phyloP scores from a whole-genome alignment of 2,113 vertebrate genomes.

The Nesogale talazaci region DNA sequence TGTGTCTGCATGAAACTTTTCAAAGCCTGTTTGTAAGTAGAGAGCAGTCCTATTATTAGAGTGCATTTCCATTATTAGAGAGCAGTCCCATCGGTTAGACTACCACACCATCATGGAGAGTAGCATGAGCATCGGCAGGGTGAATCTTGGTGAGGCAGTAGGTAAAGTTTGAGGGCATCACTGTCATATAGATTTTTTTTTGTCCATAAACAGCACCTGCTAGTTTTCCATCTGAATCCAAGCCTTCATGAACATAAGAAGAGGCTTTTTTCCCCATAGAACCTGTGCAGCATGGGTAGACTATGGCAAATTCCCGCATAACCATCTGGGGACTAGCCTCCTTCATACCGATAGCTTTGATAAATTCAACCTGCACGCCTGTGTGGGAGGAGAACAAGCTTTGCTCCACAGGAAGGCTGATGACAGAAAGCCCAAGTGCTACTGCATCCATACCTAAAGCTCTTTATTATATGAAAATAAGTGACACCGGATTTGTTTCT shows the following conservation, averaged over 20 bases:
- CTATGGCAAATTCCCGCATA: slow-evolving; percentile 99
- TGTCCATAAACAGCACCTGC: slow-evolving; percentile 96
- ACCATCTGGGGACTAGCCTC: slow-evolving; percentile 99
- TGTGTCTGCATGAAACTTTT: slow-evolving; percentile 99
- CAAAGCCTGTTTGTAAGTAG: slow-evolving; percentile 98
- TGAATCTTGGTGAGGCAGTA: slow-evolving; percentile 98
- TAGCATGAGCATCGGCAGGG: slow-evolving; percentile 97
- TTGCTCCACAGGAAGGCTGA: no score
- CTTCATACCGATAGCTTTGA: slow-evolving; percentile 99
- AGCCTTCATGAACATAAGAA: slow-evolving; percentile 96
- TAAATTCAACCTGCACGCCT: slow-evolving; percentile 89
- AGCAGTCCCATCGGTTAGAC: slow-evolving; percentile 96
- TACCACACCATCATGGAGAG: slow-evolving; percentile 96
- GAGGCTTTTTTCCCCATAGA: slow-evolving; percentile 99
- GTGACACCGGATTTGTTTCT: no score
- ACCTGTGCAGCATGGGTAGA: slow-evolving; percentile 98
- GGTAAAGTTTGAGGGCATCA: slow-evolving; percentile 97
- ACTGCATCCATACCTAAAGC: neutral
- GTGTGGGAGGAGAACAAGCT: neutral
- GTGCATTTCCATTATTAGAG: no score
- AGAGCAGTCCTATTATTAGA: slow-evolving; percentile 85
- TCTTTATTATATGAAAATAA: no score
- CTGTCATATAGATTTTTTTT: slow-evolving; percentile 96
- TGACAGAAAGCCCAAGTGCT: no score
- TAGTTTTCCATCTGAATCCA: slow-evolving; percentile 97